These are phyloP conservation scores for Heliconius ismenius DNA, from an alignment of 2,888 invertebrate species.

Conservation along the genomic window DNA sequence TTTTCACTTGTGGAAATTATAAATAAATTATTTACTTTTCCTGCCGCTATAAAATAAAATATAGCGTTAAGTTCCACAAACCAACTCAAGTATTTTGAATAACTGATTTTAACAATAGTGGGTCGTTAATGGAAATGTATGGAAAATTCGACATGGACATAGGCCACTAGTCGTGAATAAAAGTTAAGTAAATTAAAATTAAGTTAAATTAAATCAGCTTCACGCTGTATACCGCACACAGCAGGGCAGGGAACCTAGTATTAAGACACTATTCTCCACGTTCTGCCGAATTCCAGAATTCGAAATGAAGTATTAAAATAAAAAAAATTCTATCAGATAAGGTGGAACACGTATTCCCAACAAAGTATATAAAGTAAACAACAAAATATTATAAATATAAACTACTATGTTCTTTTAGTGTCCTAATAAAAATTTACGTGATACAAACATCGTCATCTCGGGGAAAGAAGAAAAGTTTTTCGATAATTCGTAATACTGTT, in stretches of 20 bases:
- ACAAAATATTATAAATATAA: constrained; percentile 1
- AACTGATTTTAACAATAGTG: too few species aligned
- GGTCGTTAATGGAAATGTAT: too few species aligned
- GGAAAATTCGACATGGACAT: background rate
- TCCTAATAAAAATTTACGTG: constrained; percentile 24
- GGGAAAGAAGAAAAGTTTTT: constrained; percentile 11
- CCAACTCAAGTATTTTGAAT: background rate
- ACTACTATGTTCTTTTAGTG: constrained; percentile 16
- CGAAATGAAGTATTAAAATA: background rate
- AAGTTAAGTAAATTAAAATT: too few species aligned
- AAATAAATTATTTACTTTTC: too few species aligned
- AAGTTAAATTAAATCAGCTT: too few species aligned
- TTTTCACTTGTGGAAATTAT: too few species aligned
- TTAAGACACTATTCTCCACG: too few species aligned
- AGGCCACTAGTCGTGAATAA: too few species aligned
- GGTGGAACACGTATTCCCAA: background rate
- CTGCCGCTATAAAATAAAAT: background rate
- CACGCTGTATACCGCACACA: too few species aligned
- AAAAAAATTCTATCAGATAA: background rate
- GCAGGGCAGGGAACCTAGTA: too few species aligned
- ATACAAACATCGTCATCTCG: constrained; percentile 17
- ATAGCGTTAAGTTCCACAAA: background rate
- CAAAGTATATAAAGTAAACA: background rate
- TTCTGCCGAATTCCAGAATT: background rate
- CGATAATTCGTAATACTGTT: constrained; percentile 13